Conservation (phyloP, 1,140 invertebrate genomes). For the Oryctes rhinoceros region DNA sequence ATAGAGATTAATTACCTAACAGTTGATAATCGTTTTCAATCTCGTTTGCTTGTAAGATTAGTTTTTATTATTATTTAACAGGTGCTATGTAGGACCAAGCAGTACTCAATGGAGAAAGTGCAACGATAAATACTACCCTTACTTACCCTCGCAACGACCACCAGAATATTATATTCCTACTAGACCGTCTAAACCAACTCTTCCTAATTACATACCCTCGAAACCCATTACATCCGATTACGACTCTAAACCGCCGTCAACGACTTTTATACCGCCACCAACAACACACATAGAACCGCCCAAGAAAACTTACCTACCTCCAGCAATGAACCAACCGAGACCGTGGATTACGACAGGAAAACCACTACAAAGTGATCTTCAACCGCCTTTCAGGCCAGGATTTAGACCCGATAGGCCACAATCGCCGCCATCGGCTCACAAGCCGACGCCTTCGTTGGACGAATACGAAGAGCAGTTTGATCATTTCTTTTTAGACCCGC, state of each 20-base stretch:
- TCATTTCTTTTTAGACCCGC: conserved; percentile 58
- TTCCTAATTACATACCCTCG: conserved; percentile 25
- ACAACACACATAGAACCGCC: neutral
- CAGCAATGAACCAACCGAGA: conserved; percentile 9
- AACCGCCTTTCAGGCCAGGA: conserved; percentile 45
- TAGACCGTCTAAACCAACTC: conserved; percentile 1
- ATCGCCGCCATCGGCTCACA: conserved; percentile 48
- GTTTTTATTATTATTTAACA: conserved; percentile 53
- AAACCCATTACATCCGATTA: neutral
- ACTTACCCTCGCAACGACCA: conserved; percentile 51
- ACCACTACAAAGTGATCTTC: neutral
- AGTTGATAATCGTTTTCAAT: too few species aligned
- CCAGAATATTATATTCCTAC: neutral
- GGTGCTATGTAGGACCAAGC: conserved; percentile 80
- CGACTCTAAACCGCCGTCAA: conserved; percentile 7
- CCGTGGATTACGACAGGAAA: conserved; percentile 36
- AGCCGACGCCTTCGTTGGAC: conserved; percentile 54
- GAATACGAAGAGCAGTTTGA: conserved; percentile 60
- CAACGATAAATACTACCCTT: conserved; percentile 80
- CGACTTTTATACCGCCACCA: neutral
- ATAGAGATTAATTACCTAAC: too few species aligned
- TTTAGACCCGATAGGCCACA: conserved; percentile 53
- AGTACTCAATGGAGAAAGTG: conserved; percentile 84
- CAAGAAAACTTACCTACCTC: conserved; percentile 31
- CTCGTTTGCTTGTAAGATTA: too few species aligned